Percentiles rank a stretch among this genome's conserved stretches.
Conservation (phyloP, 2,888 invertebrate genomes). For the Chaetogeoica ovagalla region DNA sequence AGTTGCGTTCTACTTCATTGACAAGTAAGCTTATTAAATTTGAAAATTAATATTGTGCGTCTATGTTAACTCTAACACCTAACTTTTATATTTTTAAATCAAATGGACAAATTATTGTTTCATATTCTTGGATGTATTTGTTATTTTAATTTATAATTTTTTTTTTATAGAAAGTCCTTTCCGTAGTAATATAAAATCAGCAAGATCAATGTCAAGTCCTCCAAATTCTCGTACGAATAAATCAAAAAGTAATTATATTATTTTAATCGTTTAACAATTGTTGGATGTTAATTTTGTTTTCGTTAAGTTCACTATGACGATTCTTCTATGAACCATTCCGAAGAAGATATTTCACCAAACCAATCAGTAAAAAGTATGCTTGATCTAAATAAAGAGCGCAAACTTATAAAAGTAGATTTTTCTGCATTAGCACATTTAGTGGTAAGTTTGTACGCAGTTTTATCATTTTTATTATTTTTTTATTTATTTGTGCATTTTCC, state of each 20-base stretch:
- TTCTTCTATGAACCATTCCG: slow-evolving; percentile 36
- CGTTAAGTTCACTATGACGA: slow-evolving; percentile 49
- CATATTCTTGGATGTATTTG: not conserved
- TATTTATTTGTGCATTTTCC: not conserved
- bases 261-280: not conserved
- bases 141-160: slow-evolving; percentile 21
- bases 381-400: slow-evolving; percentile 40
- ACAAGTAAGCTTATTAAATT: slow-evolving; percentile 47
- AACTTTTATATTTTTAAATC: not conserved
- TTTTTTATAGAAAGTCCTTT: slow-evolving; percentile 40
- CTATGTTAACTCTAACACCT: not conserved
- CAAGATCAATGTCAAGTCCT: slow-evolving; percentile 48
- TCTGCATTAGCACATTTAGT: slow-evolving; percentile 54
- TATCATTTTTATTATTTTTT: slow-evolving; percentile 34
- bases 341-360: slow-evolving; percentile 29
- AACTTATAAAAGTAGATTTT: slow-evolving; percentile 53
- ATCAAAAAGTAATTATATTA: slow-evolving; percentile 46
- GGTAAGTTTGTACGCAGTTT: slow-evolving; percentile 12
- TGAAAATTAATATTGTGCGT: slow-evolving; percentile 2
- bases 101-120: not conserved
- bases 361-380: slow-evolving; percentile 40
- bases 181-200: slow-evolving; percentile 23
- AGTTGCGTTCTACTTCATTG: slow-evolving; percentile 61
- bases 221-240: slow-evolving; percentile 38
- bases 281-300: not conserved